phyloP scores from a whole-genome alignment of 2,797 vertebrate species.

The Varecia variegata region DNA sequence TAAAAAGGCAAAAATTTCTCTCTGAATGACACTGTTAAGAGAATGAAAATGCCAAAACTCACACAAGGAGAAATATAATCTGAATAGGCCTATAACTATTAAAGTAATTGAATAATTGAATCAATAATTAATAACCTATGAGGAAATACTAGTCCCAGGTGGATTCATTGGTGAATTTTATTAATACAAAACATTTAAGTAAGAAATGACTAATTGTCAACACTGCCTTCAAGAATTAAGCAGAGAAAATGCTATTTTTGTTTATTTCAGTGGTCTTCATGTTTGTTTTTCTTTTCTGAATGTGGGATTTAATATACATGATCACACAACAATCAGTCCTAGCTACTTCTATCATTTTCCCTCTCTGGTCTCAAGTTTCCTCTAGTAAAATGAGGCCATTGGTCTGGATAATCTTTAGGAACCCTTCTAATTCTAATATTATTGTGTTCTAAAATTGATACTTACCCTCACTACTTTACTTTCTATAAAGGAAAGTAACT shows the following conservation, averaged over 20 bases:
- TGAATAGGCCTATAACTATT: not conserved
- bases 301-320: not conserved
- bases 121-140: not conserved
- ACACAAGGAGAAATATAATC: not conserved
- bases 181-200: not conserved
- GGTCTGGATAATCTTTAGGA: not conserved
- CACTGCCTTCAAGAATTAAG: not conserved
- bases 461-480: not conserved
- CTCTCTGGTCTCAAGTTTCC: not conserved
- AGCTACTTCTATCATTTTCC: not conserved
- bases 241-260: not conserved
- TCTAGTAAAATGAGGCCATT: not conserved
- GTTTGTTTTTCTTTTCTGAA: not conserved
- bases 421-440: not conserved
- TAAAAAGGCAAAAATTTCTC: not conserved
- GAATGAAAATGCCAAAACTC: not conserved
- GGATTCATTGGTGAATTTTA: not conserved
- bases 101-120: not conserved
- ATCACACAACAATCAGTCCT: not conserved
- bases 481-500: not conserved
- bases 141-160: not conserved
- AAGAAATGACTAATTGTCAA: not conserved
- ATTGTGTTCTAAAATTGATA: not conserved
- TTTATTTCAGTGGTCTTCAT: not conserved
- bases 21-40: not conserved